Evolutionary conservation across 1,140 invertebrate species (phyloP), one percentile per base, ranked within the genome.

Genomic region (Aphelinus atriplicis): DNA sequence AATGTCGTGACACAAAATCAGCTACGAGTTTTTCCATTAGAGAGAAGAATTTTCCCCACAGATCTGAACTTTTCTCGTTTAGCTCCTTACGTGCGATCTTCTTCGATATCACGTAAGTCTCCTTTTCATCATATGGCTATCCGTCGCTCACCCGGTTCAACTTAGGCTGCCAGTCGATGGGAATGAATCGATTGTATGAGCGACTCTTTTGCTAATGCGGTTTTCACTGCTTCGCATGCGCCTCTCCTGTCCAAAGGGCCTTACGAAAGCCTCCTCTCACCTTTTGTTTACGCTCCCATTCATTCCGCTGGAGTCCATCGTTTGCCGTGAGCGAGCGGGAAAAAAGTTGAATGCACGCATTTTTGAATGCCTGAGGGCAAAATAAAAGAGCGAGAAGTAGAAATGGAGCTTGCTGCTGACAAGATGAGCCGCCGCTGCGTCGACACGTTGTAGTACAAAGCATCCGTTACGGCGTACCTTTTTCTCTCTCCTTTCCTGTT

Each of bases 361-460:
- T 26, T 26, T 26, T 26, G 26, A 26, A 26, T 26, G 26, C 26
- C 26, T 26, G 26, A 26, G 26, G 26, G 26, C 26, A 26, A 26
- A 26, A 0, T 26, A 26, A 26, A 26, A 26, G 26, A 26, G 26
- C 26, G 26, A 26, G 26, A 26, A 26, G 26, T 26, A 43, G 26
- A 58, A 5, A 58, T 5, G 57, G 9, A 7, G 42, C 58, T 60
- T 26, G 9, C 10, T 58, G 1, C 9, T 58, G 56, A 26, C 26
- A 26, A 26, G 26, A 26, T 26, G 1, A 5, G 2, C 57, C 7
- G 57, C 57, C 43, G 57, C 57, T 58, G 57, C 57, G 57, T 58
- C 57, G 58, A 60, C 58, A 60, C 58, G 58, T 60, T 43, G 45
- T 43, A 60, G 58, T 60, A 60, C 58, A 60, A 60, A 60, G 58